phyloP scores from a whole-genome alignment of 2,888 invertebrate species.

The Heliothis peltigera region DNA sequence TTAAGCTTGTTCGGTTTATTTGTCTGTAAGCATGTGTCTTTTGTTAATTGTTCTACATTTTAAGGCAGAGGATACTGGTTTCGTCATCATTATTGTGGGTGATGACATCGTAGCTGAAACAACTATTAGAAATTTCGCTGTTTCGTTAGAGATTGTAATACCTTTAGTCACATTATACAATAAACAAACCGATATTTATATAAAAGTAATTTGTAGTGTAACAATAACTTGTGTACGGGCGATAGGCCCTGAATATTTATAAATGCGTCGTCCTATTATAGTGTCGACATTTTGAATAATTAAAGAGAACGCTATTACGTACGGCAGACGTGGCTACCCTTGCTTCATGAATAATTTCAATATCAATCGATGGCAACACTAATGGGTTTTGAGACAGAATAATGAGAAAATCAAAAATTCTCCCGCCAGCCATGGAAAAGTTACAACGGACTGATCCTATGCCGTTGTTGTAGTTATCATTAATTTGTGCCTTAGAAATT shows the following conservation, averaged over 20 bases:
- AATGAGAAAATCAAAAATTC: constrained; percentile 62
- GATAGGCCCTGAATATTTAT: constrained; percentile 84
- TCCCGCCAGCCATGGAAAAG: constrained; percentile 17
- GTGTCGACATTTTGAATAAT: constrained; percentile 87
- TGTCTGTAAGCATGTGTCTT: constrained; percentile 3
- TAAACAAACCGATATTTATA: constrained; percentile 41
- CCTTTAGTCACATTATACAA: too few species aligned
- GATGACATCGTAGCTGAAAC: too few species aligned
- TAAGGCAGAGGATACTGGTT: neutral
- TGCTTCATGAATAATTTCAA: constrained; percentile 70
- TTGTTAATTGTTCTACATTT: constrained; percentile 7
- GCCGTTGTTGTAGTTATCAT: too few species aligned
- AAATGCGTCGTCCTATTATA: constrained; percentile 81
- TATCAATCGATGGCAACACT: constrained; percentile 64
- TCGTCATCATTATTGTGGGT: neutral
- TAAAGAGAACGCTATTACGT: constrained; percentile 80
- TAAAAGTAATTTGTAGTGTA: constrained; percentile 60
- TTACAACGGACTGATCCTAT: neutral
- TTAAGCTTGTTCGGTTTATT: constrained; percentile 25
- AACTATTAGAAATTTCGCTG: too few species aligned
- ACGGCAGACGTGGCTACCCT: constrained; percentile 63
- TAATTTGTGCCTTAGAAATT: too few species aligned
- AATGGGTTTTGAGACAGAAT: constrained; percentile 61
- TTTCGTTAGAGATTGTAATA: too few species aligned
- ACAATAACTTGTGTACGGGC: constrained; percentile 60